Percentiles rank a stretch among this genome's conserved stretches.
Evolutionary conservation across 2,888 invertebrate species (phyloP).

Genomic region (Cremastobaeus sp.): DNA sequence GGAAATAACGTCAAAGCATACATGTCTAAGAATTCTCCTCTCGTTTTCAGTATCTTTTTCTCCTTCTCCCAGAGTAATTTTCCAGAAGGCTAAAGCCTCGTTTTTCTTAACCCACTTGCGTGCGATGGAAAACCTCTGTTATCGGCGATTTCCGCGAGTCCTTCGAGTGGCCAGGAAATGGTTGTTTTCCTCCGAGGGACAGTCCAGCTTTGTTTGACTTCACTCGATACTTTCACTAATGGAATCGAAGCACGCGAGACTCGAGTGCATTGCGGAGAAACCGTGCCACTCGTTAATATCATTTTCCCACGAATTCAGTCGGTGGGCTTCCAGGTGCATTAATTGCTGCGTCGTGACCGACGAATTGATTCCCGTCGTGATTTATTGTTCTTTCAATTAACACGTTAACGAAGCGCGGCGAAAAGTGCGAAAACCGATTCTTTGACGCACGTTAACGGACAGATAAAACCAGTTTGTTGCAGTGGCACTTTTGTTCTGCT

Average conservation of each 20-base stretch:
- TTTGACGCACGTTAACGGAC: no score
- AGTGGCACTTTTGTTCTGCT: background rate
- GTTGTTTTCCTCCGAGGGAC: conserved; percentile 38
- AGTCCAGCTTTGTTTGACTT: conserved; percentile 28
- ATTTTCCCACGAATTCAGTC: conserved; percentile 34
- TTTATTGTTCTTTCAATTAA: conserved; percentile 28
- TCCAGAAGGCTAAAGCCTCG: conserved; percentile 31
- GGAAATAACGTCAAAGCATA: background rate
- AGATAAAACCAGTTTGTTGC: no score
- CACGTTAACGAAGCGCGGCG: background rate
- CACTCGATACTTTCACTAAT: conserved; percentile 51
- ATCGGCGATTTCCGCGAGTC: conserved; percentile 38
- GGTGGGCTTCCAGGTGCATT: background rate
- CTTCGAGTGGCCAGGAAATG: conserved; percentile 38
- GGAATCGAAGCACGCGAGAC: conserved; percentile 42
- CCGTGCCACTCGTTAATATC: conserved; percentile 7
- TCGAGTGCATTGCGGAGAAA: conserved; percentile 17
- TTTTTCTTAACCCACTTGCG: conserved; percentile 27
- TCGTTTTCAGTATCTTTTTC: background rate
- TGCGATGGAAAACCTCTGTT: conserved; percentile 2
- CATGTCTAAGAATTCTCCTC: background rate
- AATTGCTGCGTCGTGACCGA: conserved; percentile 3
- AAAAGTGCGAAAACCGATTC: conserved; percentile 12
- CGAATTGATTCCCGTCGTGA: conserved; percentile 5
- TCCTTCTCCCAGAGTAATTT: conserved; percentile 8